Evolutionary conservation across 2,888 invertebrate species (phyloP), one percentile per base, ranked within the genome.

Genomic region (Epinotia brunnichana): DNA sequence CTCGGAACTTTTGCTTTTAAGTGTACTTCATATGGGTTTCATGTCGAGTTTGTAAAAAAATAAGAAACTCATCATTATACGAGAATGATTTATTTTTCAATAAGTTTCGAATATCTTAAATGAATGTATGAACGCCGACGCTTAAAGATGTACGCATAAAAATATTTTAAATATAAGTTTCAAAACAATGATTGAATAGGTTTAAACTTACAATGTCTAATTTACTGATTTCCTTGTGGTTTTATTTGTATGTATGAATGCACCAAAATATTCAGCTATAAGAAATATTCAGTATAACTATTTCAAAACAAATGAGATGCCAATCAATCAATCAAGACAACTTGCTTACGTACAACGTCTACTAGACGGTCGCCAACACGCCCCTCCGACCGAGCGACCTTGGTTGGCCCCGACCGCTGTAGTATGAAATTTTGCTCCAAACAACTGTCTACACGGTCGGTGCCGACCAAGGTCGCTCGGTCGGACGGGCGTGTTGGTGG

Each of bases 31-130:
- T n/a, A n/a, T n/a, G n/a, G n/a, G n/a, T n/a, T n/a, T n/a, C n/a
- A n/a, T n/a, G n/a, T n/a, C n/a, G n/a, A n/a, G n/a, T n/a, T n/a
- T 15, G 13, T 15, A 13, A 21, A 15, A 51, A 4, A 60, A 72
- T 48, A 67, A 54, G 21, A 70, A 61, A 17, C 29, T 3, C 60
- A 60, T 17, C 10, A 1, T 57, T 15, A 59, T 62, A 63, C 57
- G 73, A 69, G 24, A 73, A 63, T 73, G 59, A 69, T 73, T 73
- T 73, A 69, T 69, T 51, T 21, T 69, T 72, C 61, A 67, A 72
- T 61, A 35, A 72, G 48, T 68, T 63, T 69, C 63, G 62, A 73
- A 73, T 63, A 73, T 63, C 63, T 69, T 41, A 63, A 53, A 73
- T 69, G 63, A 73, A 63, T 59, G 39, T 62, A 68, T 68, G 72